Percentiles rank a stretch among this genome's conserved stretches.
Evolutionary conservation across 2,888 invertebrate species (phyloP).

Genomic region (Bellardia bayeri): DNA sequence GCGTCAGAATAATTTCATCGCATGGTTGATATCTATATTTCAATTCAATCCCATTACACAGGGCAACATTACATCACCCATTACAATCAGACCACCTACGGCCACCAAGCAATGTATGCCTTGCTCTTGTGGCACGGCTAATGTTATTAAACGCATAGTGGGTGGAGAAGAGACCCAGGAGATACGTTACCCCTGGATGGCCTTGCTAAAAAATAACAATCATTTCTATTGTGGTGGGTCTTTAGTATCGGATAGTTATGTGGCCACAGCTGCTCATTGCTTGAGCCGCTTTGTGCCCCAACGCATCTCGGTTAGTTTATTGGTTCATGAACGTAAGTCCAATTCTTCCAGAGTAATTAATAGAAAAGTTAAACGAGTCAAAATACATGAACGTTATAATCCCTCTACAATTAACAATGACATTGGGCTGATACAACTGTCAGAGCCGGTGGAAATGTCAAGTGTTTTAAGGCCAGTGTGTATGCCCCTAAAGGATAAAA

Average conservation of each 20-base stretch:
- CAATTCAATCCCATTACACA: constrained; percentile 71
- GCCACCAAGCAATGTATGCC: constrained; percentile 77
- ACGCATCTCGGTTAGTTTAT: constrained; percentile 87
- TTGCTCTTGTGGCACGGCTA: constrained; percentile 88
- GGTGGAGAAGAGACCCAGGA: constrained; percentile 91
- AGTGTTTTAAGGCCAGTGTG: constrained; percentile 90
- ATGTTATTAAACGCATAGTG: constrained; percentile 89
- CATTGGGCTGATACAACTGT: constrained; percentile 90
- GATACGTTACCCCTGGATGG: constrained; percentile 89
- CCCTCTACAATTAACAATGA: constrained; percentile 91
- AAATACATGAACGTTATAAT: constrained; percentile 88
- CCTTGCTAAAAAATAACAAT: constrained; percentile 85
- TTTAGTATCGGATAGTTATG: constrained; percentile 89
- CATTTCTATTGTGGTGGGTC: constrained; percentile 91
- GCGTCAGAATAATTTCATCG: constrained; percentile 78
- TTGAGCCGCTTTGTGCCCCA: constrained; percentile 86
- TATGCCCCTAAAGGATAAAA: constrained; percentile 85
- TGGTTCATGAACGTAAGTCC: constrained; percentile 84
- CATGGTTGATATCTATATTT: constrained; percentile 79
- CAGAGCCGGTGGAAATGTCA: constrained; percentile 86
- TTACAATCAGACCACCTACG: constrained; percentile 20
- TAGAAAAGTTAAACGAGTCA: constrained; percentile 80
- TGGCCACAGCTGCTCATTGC: constrained; percentile 92
- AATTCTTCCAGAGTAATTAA: constrained; percentile 44
- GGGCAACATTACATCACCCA: constrained; percentile 31